Evolutionary conservation across 1,140 invertebrate species (phyloP).

Genomic region (Pantala flavescens): DNA sequence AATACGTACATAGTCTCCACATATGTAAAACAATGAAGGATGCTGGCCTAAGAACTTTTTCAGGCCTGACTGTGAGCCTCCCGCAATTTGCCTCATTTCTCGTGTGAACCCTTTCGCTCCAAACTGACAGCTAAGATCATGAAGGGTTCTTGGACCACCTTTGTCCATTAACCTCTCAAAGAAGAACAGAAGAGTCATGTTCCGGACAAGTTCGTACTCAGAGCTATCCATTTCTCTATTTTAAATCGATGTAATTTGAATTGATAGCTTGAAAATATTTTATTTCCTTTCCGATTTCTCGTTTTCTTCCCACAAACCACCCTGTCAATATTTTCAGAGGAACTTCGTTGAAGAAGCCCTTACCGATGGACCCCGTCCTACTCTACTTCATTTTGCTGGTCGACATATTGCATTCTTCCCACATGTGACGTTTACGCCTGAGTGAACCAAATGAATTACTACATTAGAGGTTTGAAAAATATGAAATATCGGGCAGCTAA

Average conservation of each 20-base stretch:
- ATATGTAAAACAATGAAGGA: constrained; percentile 81
- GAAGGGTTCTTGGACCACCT: constrained; percentile 82
- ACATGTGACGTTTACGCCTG: constrained; percentile 16
- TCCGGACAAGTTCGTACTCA: constrained; percentile 85
- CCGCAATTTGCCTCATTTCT: constrained; percentile 90
- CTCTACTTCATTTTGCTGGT: constrained; percentile 15
- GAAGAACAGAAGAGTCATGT: constrained; percentile 91
- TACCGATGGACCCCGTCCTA: constrained; percentile 11
- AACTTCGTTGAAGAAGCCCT: constrained; percentile 20
- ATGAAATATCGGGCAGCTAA: too few species aligned
- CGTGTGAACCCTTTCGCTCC: constrained; percentile 92
- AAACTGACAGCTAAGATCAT: constrained; percentile 93
- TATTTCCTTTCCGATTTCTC: neutral
- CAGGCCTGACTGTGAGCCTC: constrained; percentile 84
- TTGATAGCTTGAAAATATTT: neutral
- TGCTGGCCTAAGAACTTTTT: constrained; percentile 86
- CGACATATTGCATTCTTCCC: constrained; percentile 21
- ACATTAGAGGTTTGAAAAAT: too few species aligned
- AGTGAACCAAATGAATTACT: neutral
- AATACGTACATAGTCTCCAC: constrained; percentile 83
- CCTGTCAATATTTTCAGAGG: neutral
- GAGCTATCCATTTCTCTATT: constrained; percentile 66
- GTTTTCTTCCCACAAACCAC: neutral
- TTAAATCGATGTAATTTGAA: neutral
- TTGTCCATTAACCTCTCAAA: constrained; percentile 90